These are phyloP conservation scores for Ramphastos sulfuratus DNA, from an alignment of 2,113 vertebrate species.

Conservation along the genomic window DNA sequence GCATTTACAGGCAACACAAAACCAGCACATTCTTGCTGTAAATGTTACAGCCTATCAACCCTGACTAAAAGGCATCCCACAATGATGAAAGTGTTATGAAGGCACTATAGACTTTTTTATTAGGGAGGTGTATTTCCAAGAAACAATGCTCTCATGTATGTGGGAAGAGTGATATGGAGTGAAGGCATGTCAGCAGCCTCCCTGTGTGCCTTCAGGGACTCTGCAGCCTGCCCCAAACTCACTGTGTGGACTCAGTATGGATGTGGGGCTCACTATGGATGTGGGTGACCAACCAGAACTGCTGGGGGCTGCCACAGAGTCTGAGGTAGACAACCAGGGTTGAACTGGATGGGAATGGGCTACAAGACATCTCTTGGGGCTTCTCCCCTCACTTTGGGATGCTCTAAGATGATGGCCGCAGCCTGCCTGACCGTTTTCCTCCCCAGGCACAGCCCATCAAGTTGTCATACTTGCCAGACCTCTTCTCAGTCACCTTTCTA, in stretches of 20 bases:
- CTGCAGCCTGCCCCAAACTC: not conserved
- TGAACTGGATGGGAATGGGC: not conserved
- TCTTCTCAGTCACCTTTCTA: too few relatives aligned
- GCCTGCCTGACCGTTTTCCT: not conserved
- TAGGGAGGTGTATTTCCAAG: not conserved
- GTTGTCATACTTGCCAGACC: too few relatives aligned
- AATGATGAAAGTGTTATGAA: not conserved
- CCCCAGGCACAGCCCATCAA: not conserved
- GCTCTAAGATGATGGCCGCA: fast-evolving
- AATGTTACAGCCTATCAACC: not conserved
- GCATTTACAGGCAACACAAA: not conserved
- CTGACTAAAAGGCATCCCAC: not conserved
- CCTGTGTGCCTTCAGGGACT: not conserved
- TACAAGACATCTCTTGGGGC: fast-evolving
- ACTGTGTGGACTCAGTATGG: fast-evolving
- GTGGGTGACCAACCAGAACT: not conserved
- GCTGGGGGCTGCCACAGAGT: not conserved
- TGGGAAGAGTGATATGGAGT: not conserved
- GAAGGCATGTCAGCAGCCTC: not conserved
- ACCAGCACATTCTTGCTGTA: not conserved
- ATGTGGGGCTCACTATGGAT: too few relatives aligned
- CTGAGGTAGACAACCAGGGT: not conserved
- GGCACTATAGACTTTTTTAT: not conserved
- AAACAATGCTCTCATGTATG: not conserved
- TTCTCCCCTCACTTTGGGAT: not conserved